These are phyloP conservation scores for Meloidogyne hapla DNA, from an alignment of 1,140 invertebrate species.

Conservation along the genomic window DNA sequence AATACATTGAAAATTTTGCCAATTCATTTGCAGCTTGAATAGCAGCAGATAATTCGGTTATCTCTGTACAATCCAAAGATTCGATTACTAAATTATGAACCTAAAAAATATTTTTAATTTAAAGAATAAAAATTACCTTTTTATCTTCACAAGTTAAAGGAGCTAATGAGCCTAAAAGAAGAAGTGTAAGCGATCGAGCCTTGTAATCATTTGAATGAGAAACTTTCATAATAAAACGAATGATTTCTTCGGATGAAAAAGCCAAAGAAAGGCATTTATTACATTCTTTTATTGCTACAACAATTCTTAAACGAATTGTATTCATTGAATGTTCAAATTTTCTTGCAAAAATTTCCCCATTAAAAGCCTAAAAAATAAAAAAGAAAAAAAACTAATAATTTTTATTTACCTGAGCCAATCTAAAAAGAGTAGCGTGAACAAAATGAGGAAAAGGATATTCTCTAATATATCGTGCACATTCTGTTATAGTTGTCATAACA, in stretches of 20 bases:
- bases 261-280: conserved; percentile 32
- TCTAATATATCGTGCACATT: conserved; percentile 43
- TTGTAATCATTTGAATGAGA: conserved; percentile 54
- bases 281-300: conserved; percentile 45
- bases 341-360: conserved; percentile 36
- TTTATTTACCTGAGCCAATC: conserved; percentile 42
- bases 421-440: conserved; percentile 47
- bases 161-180: conserved; percentile 48
- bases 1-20: conserved; percentile 43
- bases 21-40: conserved; percentile 43
- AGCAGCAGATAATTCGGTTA: conserved; percentile 41
- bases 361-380: conserved; percentile 28
- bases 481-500: conserved; percentile 37
- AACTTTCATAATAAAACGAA: conserved; percentile 51
- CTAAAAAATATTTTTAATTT: conserved; percentile 33
- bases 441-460: conserved; percentile 51
- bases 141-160: conserved; percentile 49
- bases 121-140: conserved; percentile 40
- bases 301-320: conserved; percentile 43
- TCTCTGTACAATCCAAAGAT: conserved; percentile 44
- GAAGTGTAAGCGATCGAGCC: conserved; percentile 49
- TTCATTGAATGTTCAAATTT: conserved; percentile 45
- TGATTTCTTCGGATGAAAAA: conserved; percentile 47
- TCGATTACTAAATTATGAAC: conserved; percentile 49
- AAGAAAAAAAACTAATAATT: neutral